Evolutionary conservation across 2,888 invertebrate species (phyloP), one percentile per base, ranked within the genome.

Genomic region (Ditylenchus weischeri): DNA sequence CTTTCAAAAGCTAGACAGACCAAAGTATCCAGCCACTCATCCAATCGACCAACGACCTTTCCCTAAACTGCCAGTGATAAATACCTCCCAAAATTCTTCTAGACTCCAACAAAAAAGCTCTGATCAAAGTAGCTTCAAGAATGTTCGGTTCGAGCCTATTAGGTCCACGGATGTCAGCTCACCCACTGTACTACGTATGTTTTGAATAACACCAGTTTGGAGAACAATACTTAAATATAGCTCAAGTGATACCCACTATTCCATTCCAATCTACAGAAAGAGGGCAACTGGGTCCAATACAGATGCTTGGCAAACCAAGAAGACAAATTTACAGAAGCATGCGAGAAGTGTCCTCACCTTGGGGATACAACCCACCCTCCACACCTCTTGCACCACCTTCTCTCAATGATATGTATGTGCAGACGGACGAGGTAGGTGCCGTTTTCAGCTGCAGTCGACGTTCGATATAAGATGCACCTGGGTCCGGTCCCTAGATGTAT

Each of bases 391-490:
- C 50, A 15, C 64, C 65, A 50, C 49, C 61, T 6, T 21, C 57
- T 6, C 29, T 57, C 18, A 50, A 23, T 13, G 71, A 70, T 43
- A 50, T 57, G 15, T 47, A n/a, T 23, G 61, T 70, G 13, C 71
- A 71, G 47, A 71, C 71, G n/a, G 71, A 71, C 19, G 71, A 71
- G 49, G 38, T 48, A 23, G 21, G 11, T 64, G 6, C 29, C 36
- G 15, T 68, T 21, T 68, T 13, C n/a, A n/a, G n/a, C n/a, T n/a
- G n/a, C n/a, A n/a, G n/a, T n/a, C n/a, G n/a, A n/a, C n/a, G n/a
- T n/a, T n/a, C n/a, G n/a, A n/a, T n/a, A n/a, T n/a, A n/a, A n/a
- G n/a, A n/a, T n/a, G n/a, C n/a, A n/a, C n/a, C n/a, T n/a, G n/a
- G n/a, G n/a, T n/a, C n/a, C n/a, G n/a, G n/a, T n/a, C n/a, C n/a